phyloP scores from a whole-genome alignment of 2,797 vertebrate genomes.

The Argyrosomus regius region DNA sequence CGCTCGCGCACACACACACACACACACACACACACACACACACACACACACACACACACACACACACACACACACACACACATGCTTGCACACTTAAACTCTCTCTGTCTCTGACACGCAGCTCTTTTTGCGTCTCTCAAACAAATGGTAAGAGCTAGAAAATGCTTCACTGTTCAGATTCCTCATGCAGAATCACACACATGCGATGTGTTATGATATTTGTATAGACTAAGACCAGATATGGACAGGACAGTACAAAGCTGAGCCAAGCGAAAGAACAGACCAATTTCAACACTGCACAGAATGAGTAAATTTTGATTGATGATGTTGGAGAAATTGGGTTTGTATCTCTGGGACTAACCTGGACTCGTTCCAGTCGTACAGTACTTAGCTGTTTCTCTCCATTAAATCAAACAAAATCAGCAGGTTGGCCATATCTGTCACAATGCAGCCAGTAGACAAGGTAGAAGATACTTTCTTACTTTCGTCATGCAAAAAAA shows the following conservation, averaged over 20 bases:
- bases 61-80: background rate
- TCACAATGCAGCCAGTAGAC: background rate
- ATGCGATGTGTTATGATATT: constrained; percentile 25
- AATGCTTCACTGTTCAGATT: constrained; percentile 8
- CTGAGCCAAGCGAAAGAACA: constrained; percentile 32
- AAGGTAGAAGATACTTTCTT: background rate
- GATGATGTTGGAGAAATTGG: constrained; percentile 52
- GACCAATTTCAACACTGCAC: constrained; percentile 39
- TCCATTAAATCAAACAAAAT: constrained; percentile 44
- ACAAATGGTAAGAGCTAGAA: constrained; percentile 33
- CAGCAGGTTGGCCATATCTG: constrained; percentile 17
- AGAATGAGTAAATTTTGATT: constrained; percentile 54
- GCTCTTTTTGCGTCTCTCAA: constrained; percentile 25
- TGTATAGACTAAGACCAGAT: background rate
- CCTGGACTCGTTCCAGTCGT: constrained; percentile 39
- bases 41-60: constrained; percentile 25
- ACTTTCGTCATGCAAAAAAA: too few species aligned
- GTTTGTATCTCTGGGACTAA: constrained; percentile 52
- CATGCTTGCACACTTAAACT: constrained; percentile 2
- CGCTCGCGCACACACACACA: constrained; percentile 26
- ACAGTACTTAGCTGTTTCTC: constrained; percentile 39
- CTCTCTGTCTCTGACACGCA: constrained; percentile 30
- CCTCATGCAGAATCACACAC: constrained; percentile 8
- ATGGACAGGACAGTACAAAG: constrained; percentile 12
- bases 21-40: constrained; percentile 20